Percentiles rank a stretch among this genome's conserved stretches.
Conservation (phyloP, 1,140 invertebrate species). For the Drosophila bocqueti region DNA sequence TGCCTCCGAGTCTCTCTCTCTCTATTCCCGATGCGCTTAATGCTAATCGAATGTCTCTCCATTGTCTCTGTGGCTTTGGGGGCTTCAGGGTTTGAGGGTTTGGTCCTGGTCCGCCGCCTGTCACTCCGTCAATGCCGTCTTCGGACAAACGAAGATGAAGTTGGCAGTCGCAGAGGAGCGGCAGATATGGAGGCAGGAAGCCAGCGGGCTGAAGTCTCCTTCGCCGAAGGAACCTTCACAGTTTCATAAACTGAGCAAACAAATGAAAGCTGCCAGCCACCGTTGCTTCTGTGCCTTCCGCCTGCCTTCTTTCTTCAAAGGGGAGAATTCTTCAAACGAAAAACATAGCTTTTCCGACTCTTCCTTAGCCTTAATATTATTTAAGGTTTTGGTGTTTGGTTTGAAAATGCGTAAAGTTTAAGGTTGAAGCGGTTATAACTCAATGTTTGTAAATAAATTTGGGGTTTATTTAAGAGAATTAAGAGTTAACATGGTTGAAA, state of each 20-base stretch:
- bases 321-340: constrained; percentile 7
- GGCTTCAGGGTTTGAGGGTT: not conserved
- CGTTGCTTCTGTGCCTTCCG: constrained; percentile 27
- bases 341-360: not conserved
- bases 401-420: not conserved
- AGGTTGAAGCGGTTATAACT: not conserved
- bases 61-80: constrained; percentile 2
- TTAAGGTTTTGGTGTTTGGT: not conserved
- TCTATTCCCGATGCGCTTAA: constrained; percentile 53
- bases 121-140: constrained; percentile 39
- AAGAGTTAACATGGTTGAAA: not conserved
- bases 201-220: not conserved
- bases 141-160: constrained; percentile 69
- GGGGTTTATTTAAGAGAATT: no score
- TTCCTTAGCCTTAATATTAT: not conserved
- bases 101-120: constrained; percentile 15
- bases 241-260: constrained; percentile 75
- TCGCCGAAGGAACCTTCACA: constrained; percentile 16
- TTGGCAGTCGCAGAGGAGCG: constrained; percentile 48
- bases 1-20: not conserved
- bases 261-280: constrained; percentile 68
- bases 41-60: constrained; percentile 71
- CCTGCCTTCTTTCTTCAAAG: no score
- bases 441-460: not conserved
- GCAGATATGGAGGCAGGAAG: not conserved